Evolutionary conservation across 2,797 vertebrate genomes (phyloP).

Genomic region (Acanthornis magna): DNA sequence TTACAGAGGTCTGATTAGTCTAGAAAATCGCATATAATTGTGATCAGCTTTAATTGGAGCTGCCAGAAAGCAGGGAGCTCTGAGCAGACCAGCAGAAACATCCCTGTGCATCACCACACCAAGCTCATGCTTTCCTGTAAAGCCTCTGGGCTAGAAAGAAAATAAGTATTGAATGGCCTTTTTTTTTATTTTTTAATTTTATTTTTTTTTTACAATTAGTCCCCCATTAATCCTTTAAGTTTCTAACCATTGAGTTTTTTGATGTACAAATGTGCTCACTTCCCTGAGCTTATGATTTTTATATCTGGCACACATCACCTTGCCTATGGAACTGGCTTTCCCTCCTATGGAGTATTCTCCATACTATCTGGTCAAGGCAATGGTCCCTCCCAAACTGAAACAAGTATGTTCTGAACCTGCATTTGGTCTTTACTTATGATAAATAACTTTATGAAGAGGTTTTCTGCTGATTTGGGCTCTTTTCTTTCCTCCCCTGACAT

Average conservation of each 20-base stretch:
- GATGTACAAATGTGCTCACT: not conserved
- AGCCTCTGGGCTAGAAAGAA: not conserved
- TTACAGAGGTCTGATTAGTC: not conserved
- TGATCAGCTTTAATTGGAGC: not conserved
- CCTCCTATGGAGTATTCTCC: not conserved
- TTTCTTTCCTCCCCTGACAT: not conserved
- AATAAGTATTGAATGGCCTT: rapidly evolving
- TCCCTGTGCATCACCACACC: not conserved
- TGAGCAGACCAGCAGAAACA: rapidly evolving
- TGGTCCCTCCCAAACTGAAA: not conserved
- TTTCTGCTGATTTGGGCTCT: not conserved
- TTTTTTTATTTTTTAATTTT: too few relatives aligned
- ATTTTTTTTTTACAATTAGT: not conserved
- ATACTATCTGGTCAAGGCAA: not conserved
- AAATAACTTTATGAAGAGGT: not conserved
- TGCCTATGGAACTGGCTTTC: not conserved
- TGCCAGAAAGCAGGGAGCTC: not conserved
- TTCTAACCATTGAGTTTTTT: not conserved
- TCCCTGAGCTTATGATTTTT: not conserved
- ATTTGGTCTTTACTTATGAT: not conserved
- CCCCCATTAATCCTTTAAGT: not conserved
- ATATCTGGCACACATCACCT: not conserved
- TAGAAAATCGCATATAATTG: not conserved
- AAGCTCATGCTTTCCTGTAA: not conserved
- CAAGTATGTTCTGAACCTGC: not conserved